These are phyloP conservation scores for Adelognathus sp. DNA, from an alignment of 2,888 invertebrate species.

Conservation along the genomic window DNA sequence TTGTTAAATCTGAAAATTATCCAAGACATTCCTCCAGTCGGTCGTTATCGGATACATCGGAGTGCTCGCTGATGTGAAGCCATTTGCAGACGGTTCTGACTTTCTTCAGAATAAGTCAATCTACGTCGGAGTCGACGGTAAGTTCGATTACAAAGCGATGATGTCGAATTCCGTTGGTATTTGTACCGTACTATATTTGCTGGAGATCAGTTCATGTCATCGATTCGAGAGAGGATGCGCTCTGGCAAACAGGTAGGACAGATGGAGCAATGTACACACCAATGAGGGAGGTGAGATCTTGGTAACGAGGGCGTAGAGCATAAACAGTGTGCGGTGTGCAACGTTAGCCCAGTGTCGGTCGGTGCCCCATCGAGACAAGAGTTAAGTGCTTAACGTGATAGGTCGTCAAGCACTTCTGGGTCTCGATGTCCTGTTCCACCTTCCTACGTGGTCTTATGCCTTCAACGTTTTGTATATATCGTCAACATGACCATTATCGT, in stretches of 20 bases:
- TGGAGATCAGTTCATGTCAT: conserved; percentile 24
- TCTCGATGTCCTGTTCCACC: conserved; percentile 30
- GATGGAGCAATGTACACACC: neutral
- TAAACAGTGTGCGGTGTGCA: conserved; percentile 39
- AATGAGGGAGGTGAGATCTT: neutral
- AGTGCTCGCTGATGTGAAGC: neutral
- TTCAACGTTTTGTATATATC: conserved; percentile 7
- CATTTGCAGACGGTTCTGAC: neutral
- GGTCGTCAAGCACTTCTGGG: conserved; percentile 39
- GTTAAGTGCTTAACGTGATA: conserved; percentile 50
- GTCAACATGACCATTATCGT: conserved; percentile 14
- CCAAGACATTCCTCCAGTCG: neutral
- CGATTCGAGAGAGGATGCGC: neutral
- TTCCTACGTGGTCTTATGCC: neutral
- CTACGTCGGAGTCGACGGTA: neutral
- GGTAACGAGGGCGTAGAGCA: conserved; percentile 45
- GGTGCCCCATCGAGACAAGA: conserved; percentile 46
- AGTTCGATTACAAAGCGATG: neutral
- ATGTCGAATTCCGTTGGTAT: neutral
- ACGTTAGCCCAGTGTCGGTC: conserved; percentile 38
- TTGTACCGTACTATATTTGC: neutral
- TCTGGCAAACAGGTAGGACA: conserved; percentile 34
- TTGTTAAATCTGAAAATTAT: conserved; percentile 26
- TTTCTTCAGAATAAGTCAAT: conserved; percentile 1
- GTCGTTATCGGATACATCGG: neutral